Percentiles rank a stretch among this genome's conserved stretches.
Conservation (phyloP, 1,140 invertebrate species). For the Pachypeltis micranthus region DNA sequence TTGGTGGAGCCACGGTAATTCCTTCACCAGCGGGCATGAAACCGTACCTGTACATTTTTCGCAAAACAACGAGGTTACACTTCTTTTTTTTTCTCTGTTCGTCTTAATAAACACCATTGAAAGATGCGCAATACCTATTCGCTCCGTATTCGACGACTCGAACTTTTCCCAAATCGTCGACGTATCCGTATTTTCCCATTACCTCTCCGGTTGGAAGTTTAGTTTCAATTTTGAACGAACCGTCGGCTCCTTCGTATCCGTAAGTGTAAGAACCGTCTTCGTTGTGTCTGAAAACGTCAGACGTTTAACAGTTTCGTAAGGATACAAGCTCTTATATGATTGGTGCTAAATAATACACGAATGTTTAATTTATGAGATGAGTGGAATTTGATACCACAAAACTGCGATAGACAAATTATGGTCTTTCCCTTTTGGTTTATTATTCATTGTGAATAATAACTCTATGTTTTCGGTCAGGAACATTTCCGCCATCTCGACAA, state of each 20-base stretch:
- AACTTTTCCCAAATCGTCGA: slow-evolving; percentile 66
- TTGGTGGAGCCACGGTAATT: slow-evolving; percentile 69
- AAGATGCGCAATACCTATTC: no score
- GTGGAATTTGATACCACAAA: no score
- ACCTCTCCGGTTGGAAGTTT: slow-evolving; percentile 65
- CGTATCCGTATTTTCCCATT: slow-evolving; percentile 75
- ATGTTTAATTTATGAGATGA: no score
- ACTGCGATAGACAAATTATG: no score
- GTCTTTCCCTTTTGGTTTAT: no score
- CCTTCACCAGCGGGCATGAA: slow-evolving; percentile 77
- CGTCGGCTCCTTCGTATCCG: slow-evolving; percentile 71
- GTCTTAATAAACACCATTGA: no score
- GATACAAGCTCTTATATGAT: neutral
- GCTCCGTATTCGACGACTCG: slow-evolving; percentile 78
- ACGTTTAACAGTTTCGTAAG: neutral
- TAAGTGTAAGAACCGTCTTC: slow-evolving; percentile 79
- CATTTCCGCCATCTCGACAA: no score
- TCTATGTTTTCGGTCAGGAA: no score
- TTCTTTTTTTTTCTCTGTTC: no score
- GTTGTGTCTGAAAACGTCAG: slow-evolving; percentile 59
- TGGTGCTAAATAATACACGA: neutral
- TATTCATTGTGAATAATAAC: no score
- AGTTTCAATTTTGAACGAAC: slow-evolving; percentile 76
- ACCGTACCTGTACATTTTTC: no score
- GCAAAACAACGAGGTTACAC: neutral